Conservation (phyloP, 1,140 invertebrate species). For the Triops cancriformis region DNA sequence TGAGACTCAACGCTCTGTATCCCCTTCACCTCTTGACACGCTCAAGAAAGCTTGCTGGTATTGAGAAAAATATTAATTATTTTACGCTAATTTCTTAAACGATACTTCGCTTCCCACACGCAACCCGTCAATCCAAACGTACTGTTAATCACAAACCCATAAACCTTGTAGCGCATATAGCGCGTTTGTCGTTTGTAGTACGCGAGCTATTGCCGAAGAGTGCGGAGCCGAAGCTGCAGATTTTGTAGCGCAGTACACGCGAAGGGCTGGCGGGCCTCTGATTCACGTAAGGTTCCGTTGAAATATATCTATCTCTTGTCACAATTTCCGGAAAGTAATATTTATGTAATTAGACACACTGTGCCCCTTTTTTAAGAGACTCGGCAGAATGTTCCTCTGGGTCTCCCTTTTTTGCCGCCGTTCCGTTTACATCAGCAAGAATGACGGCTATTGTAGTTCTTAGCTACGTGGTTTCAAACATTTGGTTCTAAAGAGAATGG, state of each 20-base stretch:
- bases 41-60: background rate
- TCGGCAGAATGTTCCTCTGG: background rate
- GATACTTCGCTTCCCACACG: no score
- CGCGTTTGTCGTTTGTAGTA: conserved; percentile 20
- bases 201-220: conserved; percentile 15
- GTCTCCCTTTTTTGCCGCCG: background rate
- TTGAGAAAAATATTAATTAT: background rate
- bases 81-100: background rate
- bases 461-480: background rate
- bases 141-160: background rate
- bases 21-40: conserved; percentile 9
- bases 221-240: conserved; percentile 20
- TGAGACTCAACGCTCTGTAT: background rate
- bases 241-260: conserved; percentile 20
- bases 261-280: background rate
- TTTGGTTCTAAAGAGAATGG: background rate
- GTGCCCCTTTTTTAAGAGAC: background rate
- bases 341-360: background rate
- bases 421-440: background rate
- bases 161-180: conserved; percentile 4
- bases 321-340: background rate
- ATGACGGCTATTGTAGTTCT: background rate
- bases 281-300: conserved; percentile 18
- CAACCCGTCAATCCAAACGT: no score
- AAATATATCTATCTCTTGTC: background rate